These are phyloP conservation scores for Pogonophryne albipinna DNA, from an alignment of 2,797 vertebrate species.

Conservation along the genomic window DNA sequence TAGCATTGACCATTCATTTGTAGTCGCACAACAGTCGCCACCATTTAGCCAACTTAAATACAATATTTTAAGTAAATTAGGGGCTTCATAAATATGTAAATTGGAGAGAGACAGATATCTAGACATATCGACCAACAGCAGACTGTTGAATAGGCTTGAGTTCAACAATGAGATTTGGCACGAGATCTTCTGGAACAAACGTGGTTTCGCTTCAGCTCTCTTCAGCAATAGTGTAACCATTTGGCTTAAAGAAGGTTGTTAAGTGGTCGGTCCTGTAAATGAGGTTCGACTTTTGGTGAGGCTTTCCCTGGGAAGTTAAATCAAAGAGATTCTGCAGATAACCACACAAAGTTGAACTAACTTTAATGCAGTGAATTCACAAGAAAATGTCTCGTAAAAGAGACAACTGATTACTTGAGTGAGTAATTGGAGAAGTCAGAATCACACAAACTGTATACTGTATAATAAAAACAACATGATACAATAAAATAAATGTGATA, in stretches of 20 bases:
- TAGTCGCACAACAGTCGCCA: too few relatives aligned
- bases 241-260: not conserved
- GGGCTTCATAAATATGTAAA: too few relatives aligned
- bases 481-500: not conserved
- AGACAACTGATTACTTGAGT: not conserved
- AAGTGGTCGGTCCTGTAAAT: not conserved
- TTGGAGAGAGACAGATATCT: not conserved
- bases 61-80: not conserved
- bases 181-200: not conserved
- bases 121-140: not conserved
- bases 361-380: not conserved
- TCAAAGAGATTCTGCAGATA: not conserved
- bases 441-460: not conserved
- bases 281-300: not conserved
- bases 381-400: not conserved
- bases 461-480: not conserved
- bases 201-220: not conserved
- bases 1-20: too few relatives aligned
- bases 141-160: not conserved
- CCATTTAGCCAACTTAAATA: not conserved
- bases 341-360: too few relatives aligned
- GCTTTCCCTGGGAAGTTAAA: not conserved
- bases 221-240: not conserved
- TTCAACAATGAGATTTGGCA: not conserved
- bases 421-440: too few relatives aligned